A percentile compares a stretch with the other conserved stretches of the same genome.
Evolutionary conservation across 2,888 invertebrate genomes (phyloP).

Genomic region (Selenia dentaria): DNA sequence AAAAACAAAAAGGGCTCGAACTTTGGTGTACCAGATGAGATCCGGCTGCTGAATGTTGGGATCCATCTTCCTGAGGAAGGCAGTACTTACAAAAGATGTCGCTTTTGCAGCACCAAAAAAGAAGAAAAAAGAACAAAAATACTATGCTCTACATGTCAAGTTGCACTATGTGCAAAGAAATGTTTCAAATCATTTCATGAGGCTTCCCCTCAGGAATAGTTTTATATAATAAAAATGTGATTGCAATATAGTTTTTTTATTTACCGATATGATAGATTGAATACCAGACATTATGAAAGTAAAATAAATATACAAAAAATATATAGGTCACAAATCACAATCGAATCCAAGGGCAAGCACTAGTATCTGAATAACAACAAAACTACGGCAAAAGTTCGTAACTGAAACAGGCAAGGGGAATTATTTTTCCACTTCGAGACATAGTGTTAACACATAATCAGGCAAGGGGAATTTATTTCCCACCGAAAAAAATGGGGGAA

Average conservation of each 20-base stretch:
- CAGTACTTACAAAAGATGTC: conserved; percentile 42
- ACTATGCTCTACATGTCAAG: too few relatives aligned
- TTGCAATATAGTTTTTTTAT: not conserved
- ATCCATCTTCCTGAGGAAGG: conserved; percentile 41
- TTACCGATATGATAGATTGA: too few relatives aligned
- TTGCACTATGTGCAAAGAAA: too few relatives aligned
- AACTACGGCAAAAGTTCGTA: conserved; percentile 13
- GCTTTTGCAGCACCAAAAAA: too few relatives aligned
- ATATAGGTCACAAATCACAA: conserved; percentile 5
- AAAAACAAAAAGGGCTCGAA: not conserved
- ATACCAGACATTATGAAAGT: not conserved
- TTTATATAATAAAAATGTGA: conserved; percentile 10
- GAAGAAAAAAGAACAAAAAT: too few relatives aligned
- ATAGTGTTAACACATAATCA: conserved; percentile 14
- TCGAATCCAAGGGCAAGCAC: conserved; percentile 15
- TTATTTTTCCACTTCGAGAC: conserved; percentile 26
- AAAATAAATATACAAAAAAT: conserved; percentile 1
- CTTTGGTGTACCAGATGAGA: conserved; percentile 44
- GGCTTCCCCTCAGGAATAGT: conserved; percentile 11
- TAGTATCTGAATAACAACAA: conserved; percentile 19
- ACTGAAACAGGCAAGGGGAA: conserved; percentile 19
- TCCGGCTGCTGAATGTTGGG: conserved; percentile 41
- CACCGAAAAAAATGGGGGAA: conserved; percentile 8
- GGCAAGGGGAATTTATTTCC: conserved; percentile 28
- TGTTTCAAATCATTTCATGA: too few relatives aligned